phyloP scores from a whole-genome alignment of 2,888 invertebrate species.

The Gonocerus acuteangulatus region DNA sequence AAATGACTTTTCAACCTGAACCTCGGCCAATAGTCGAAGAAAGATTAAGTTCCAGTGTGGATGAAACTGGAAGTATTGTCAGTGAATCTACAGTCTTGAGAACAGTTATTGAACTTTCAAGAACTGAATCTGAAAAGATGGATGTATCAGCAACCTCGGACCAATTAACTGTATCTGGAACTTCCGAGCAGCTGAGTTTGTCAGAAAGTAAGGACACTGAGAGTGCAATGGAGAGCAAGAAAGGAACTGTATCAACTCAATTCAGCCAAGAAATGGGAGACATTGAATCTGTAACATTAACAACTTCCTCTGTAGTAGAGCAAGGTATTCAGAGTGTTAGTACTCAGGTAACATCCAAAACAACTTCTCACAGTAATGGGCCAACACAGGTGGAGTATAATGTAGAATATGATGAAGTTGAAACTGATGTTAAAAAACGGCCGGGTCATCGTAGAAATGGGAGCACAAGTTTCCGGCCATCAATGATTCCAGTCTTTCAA shows the following conservation, averaged over 20 bases:
- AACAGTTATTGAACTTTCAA: constrained; percentile 46
- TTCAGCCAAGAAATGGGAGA: constrained; percentile 40
- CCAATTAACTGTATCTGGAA: constrained; percentile 44
- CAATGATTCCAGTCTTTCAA: constrained; percentile 37
- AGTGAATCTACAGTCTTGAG: constrained; percentile 45
- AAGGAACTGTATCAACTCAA: constrained; percentile 42
- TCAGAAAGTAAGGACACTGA: constrained; percentile 37
- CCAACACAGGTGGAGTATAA: constrained; percentile 49
- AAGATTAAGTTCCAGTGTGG: constrained; percentile 51
- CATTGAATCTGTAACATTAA: constrained; percentile 49
- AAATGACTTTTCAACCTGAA: constrained; percentile 75
- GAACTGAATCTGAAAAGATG: constrained; percentile 45
- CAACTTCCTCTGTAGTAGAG: constrained; percentile 47
- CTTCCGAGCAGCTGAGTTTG: constrained; percentile 46
- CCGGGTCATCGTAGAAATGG: constrained; percentile 51
- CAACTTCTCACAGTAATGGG: constrained; percentile 43
- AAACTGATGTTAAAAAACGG: constrained; percentile 41
- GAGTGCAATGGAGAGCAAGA: constrained; percentile 19
- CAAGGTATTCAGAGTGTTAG: constrained; percentile 48
- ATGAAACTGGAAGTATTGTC: constrained; percentile 45
- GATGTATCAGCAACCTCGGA: constrained; percentile 42
- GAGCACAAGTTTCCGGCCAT: constrained; percentile 46
- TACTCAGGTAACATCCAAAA: constrained; percentile 51
- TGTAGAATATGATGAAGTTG: constrained; percentile 46
- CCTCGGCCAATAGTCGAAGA: constrained; percentile 46